Evolutionary conservation across 2,113 vertebrate species (phyloP).

Genomic region (Sturnus vulgaris): DNA sequence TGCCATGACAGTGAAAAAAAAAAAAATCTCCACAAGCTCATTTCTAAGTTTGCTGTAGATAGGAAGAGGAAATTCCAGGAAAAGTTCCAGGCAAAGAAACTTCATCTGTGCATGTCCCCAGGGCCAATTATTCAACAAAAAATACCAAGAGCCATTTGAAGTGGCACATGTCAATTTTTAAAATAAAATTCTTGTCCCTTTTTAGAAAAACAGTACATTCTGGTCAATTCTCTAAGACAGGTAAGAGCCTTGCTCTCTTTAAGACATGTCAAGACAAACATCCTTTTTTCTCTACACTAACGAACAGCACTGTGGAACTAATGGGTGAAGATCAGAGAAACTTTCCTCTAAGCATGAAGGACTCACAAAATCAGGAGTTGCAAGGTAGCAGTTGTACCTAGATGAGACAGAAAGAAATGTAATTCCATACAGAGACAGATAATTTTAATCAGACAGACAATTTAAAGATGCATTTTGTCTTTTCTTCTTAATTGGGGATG

Average conservation of each 20-base stretch:
- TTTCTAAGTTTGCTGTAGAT: neutral
- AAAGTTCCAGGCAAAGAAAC: neutral
- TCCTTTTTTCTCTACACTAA: neutral
- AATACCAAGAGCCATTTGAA: neutral
- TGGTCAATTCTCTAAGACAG: neutral
- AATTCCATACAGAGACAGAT: neutral
- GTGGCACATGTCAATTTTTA: neutral
- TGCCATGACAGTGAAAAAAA: no score
- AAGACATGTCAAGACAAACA: neutral
- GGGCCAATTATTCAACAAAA: neutral
- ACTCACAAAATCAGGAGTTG: neutral
- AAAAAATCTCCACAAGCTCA: neutral
- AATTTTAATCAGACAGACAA: neutral
- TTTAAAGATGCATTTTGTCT: neutral
- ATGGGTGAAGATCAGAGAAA: neutral
- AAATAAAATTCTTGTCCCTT: neutral
- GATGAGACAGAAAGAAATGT: neutral
- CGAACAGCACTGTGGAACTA: neutral
- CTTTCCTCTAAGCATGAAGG: neutral
- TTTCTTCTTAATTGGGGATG: neutral
- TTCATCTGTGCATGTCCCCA: accelerated
- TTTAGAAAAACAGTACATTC: neutral
- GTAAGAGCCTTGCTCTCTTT: neutral
- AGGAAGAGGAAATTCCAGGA: neutral
- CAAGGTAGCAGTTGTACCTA: neutral